These are phyloP conservation scores for Brevimyrus niger DNA, from an alignment of 2,113 vertebrate species.

Conservation along the genomic window DNA sequence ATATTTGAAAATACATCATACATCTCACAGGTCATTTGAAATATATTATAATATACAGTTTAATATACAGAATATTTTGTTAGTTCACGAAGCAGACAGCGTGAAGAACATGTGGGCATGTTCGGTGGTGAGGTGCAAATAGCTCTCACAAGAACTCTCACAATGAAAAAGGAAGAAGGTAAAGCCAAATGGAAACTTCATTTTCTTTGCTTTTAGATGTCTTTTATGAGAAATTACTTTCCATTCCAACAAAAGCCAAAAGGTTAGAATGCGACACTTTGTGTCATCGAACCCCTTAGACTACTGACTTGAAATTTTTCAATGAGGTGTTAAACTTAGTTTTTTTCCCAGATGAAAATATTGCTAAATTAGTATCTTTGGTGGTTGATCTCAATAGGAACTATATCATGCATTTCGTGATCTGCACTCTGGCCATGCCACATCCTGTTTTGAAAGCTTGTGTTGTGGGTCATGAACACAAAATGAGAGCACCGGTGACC, in stretches of 20 bases:
- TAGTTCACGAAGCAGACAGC: not conserved
- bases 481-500: not conserved
- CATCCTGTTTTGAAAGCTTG: slow-evolving; percentile 12
- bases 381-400: not conserved
- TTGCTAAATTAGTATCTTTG: not conserved
- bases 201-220: not conserved
- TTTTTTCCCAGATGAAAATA: not conserved
- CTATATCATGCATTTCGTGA: not conserved
- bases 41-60: too few relatives aligned
- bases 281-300: not conserved
- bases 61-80: not conserved
- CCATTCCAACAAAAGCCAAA: not conserved
- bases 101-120: not conserved
- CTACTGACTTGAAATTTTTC: not conserved
- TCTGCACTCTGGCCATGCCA: not conserved
- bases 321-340: not conserved
- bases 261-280: not conserved
- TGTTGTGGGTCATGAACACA: not conserved
- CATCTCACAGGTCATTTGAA: too few relatives aligned
- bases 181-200: not conserved
- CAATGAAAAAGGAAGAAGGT: not conserved
- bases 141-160: not conserved
- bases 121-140: not conserved
- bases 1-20: too few relatives aligned
- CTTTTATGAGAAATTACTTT: not conserved